Evolutionary conservation across 2,797 vertebrate genomes (phyloP), one percentile per base, ranked within the genome.

Genomic region (Mormyrus proboscirostris): DNA sequence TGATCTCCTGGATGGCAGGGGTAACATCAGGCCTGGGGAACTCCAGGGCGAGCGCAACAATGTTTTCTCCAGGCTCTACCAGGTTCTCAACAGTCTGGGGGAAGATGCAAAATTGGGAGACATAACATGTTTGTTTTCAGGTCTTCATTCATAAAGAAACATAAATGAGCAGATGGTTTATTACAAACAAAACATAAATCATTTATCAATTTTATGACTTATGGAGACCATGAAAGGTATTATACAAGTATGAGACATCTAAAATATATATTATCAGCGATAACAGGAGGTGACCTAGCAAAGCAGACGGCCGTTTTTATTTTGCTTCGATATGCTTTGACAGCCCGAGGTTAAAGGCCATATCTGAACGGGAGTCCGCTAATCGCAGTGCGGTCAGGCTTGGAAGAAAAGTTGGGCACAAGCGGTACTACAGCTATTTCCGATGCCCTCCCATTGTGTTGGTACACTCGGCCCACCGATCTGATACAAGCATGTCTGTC

Each of bases 11-110:
- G 89, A 93, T 92, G 91, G 93, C 93, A 19, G 49, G 86, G 50
- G 92, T 91, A 89, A 95, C 94, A 93, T 96, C 95, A 89, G 95
- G 94, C 92, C 90, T 91, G 90, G 94, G 92, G 91, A 95, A 96
- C 86, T 89, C 91, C 91, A 95, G 88, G 38, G 90, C 92, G 29
- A 93, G 91, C 76, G 49, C 44, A 2, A 89, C 69, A 29, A 88
- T 91, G 88, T 90, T 89, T 57, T 90, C 65, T 44, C 84, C 86
- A 38, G 94, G 93, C 55, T 93, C 91, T 89, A 91, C 88, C 62
- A 91, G 93, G 87, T 50, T 89, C 91, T 93, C 91, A 87, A 95
- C 91, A 2, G 69, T 93, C 96, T 96, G 93, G 73, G 89, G 57
- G 89, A 0, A 91, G 85, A 91, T 76, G 91, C 65, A 91, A 91